phyloP scores from a whole-genome alignment of 2,113 vertebrate species.

The Carettochelys insculpta region DNA sequence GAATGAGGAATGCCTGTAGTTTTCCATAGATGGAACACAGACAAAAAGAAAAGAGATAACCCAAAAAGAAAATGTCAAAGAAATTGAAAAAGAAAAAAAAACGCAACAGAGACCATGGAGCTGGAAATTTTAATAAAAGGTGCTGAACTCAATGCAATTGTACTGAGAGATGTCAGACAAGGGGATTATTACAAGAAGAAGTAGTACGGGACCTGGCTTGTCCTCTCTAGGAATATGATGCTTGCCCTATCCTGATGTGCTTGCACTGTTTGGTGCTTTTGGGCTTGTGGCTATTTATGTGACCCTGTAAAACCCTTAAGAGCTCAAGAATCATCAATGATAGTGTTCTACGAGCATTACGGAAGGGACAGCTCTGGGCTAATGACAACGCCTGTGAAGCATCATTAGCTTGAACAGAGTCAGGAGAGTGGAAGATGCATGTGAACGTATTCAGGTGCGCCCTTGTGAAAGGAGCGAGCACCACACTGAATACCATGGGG shows the following conservation, averaged over 20 bases:
- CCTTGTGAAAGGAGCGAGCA: background rate
- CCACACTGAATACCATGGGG: background rate
- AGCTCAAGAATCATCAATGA: background rate
- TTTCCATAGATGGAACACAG: constrained; percentile 87
- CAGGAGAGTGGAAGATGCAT: background rate
- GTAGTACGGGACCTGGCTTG: background rate
- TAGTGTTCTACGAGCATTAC: fast-evolving
- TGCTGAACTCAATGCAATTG: background rate
- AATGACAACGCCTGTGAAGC: background rate
- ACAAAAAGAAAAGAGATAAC: constrained; percentile 77
- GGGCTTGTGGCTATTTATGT: background rate
- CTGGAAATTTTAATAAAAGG: constrained; percentile 55
- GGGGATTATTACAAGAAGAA: background rate
- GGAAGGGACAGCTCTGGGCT: background rate
- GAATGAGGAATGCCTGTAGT: constrained; percentile 87
- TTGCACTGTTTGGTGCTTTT: background rate
- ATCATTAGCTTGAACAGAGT: background rate
- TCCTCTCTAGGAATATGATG: background rate
- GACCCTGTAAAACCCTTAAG: background rate
- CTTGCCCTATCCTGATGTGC: fast-evolving
- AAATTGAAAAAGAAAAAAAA: constrained; percentile 68
- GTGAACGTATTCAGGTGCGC: background rate
- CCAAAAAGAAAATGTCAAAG: constrained; percentile 76
- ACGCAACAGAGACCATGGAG: constrained; percentile 45
- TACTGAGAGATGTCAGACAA: background rate